Evolutionary conservation across 2,797 vertebrate genomes (phyloP).

Genomic region (Antrozous pallidus): DNA sequence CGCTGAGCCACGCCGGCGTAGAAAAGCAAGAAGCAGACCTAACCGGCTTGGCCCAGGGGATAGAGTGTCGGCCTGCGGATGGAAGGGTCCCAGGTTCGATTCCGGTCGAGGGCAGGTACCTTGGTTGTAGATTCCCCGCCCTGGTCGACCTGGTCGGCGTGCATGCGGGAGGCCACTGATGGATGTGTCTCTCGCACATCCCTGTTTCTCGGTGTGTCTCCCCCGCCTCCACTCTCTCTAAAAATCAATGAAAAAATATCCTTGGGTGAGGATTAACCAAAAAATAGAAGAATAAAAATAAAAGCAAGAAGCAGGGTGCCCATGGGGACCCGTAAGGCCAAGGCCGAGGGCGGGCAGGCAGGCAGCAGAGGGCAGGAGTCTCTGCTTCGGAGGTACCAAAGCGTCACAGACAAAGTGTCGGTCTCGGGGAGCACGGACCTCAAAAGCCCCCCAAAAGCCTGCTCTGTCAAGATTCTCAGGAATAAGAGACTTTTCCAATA

Average conservation of each 20-base stretch:
- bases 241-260: background rate
- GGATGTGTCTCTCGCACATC: background rate
- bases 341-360: too few species aligned
- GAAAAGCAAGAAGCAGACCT: too few species aligned
- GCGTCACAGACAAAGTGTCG: background rate
- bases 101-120: background rate
- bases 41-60: too few species aligned
- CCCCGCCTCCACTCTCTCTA: background rate
- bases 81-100: background rate
- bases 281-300: background rate
- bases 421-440: too few species aligned
- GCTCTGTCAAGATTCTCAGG: background rate
- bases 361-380: background rate
- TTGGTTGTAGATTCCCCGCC: background rate
- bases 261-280: background rate
- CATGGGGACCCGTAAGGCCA: too few species aligned
- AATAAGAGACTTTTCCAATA: background rate
- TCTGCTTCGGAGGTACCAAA: background rate
- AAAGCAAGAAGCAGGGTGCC: too few species aligned
- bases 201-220: background rate
- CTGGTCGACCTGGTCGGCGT: too few species aligned
- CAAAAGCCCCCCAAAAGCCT: background rate
- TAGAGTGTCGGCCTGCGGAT: background rate
- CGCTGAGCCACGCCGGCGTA: background rate
- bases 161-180: background rate